Conservation (phyloP, 1,140 invertebrate species). For the Penaeus vannamei region DNA sequence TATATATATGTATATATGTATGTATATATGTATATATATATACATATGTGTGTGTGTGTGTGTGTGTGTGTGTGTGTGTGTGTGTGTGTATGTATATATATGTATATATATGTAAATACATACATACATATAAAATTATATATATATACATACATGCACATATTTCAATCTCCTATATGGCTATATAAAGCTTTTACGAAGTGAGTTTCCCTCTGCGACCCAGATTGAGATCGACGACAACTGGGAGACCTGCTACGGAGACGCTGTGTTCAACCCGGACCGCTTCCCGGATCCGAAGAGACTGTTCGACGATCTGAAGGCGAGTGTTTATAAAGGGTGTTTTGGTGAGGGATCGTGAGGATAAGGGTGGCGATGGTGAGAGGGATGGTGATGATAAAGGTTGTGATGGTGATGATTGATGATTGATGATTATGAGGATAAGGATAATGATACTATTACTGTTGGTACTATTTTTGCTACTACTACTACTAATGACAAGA, state of each 20-base stretch:
- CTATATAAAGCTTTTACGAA: no score
- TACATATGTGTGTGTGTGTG: conserved; percentile 6
- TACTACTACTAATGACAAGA: no score
- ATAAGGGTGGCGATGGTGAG: no score
- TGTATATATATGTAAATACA: conserved; percentile 1
- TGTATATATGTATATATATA: conserved; percentile 30
- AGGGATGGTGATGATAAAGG: no score
- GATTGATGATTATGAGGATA: no score
- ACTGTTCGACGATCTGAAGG: conserved; percentile 76
- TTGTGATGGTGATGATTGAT: no score
- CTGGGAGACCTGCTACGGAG: conserved; percentile 92
- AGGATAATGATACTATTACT: no score
- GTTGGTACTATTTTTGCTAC: no score
- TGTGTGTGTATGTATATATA: conserved; percentile 27
- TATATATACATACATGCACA: background rate
- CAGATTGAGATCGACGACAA: conserved; percentile 93
- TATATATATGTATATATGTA: conserved; percentile 39
- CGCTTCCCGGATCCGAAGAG: conserved; percentile 82
- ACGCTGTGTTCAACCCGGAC: conserved; percentile 80
- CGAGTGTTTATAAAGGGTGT: background rate
- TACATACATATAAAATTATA: conserved; percentile 9
- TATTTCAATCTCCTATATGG: no score
- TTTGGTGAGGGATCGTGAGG: background rate
- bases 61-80: conserved; percentile 2
- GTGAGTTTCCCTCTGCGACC: conserved; percentile 71